These are phyloP conservation scores for Penaeus monodon DNA, from an alignment of 2,888 invertebrate genomes.

Conservation along the genomic window DNA sequence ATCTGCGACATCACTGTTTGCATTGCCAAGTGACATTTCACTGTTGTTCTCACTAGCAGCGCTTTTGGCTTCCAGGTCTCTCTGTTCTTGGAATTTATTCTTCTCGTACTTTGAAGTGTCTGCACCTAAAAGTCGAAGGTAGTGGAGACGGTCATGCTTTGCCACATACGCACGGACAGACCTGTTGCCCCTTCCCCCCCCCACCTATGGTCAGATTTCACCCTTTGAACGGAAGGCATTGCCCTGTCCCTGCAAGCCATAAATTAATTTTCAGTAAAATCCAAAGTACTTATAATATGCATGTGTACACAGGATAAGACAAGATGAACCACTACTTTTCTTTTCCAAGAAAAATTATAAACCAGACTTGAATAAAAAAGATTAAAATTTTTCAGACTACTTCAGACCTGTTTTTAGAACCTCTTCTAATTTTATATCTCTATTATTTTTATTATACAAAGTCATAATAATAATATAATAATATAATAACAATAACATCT, in stretches of 20 bases:
- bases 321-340: too few relatives aligned
- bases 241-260: conserved; percentile 42
- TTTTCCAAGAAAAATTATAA: too few relatives aligned
- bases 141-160: conserved; percentile 86
- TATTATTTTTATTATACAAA: too few relatives aligned
- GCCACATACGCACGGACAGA: conserved; percentile 84
- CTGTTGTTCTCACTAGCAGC: background rate
- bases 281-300: background rate
- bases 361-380: too few relatives aligned
- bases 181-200: conserved; percentile 75
- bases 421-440: too few relatives aligned
- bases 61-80: conserved; percentile 21
- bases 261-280: background rate
- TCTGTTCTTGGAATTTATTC: conserved; percentile 66
- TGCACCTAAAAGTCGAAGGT: conserved; percentile 85
- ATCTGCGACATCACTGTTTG: background rate
- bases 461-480: too few relatives aligned
- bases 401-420: too few relatives aligned
- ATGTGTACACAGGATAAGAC: background rate
- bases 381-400: too few relatives aligned
- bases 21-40: too few relatives aligned
- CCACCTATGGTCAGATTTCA: conserved; percentile 74
- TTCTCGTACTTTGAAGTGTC: conserved; percentile 88
- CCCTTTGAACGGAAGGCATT: conserved; percentile 48
- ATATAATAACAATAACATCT: too few relatives aligned